A percentile compares a stretch with the other conserved stretches of the same genome.
phyloP scores from a whole-genome alignment of 2,888 invertebrate species.

The Erebia ligea region DNA sequence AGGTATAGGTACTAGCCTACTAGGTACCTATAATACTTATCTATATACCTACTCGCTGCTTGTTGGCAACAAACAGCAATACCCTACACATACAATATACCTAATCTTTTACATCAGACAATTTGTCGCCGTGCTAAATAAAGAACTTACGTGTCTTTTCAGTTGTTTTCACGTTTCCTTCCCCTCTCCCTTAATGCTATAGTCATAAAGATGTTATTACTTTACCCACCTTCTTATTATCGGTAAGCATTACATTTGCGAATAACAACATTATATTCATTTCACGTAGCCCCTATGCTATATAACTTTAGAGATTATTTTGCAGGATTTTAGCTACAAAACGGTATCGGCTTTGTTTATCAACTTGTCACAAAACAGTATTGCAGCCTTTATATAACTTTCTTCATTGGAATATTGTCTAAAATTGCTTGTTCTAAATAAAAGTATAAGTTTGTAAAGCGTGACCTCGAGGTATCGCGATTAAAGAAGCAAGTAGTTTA shows the following conservation, averaged over 20 bases:
- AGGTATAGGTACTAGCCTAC: no score
- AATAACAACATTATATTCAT: slow-evolving; percentile 15
- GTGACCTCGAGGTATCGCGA: slow-evolving; percentile 32
- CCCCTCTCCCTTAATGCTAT: slow-evolving; percentile 14
- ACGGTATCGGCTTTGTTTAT: slow-evolving; percentile 18
- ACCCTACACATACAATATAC: slow-evolving; percentile 1
- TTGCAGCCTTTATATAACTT: not conserved
- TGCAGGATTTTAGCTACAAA: slow-evolving; percentile 5
- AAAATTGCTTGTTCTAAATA: not conserved
- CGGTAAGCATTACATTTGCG: slow-evolving; percentile 24
- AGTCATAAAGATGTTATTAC: slow-evolving; percentile 24
- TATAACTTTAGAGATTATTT: not conserved
- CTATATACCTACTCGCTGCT: not conserved
- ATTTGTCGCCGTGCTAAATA: slow-evolving; percentile 36
- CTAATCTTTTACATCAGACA: slow-evolving; percentile 32
- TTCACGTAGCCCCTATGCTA: not conserved
- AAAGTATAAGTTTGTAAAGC: slow-evolving; percentile 4
- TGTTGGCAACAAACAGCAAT: not conserved
- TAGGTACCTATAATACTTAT: no score
- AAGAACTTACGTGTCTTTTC: slow-evolving; percentile 34
- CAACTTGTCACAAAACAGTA: slow-evolving; percentile 16
- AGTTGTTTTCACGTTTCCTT: slow-evolving; percentile 22
- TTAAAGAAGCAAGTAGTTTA: slow-evolving; percentile 21
- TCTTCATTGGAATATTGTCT: not conserved
- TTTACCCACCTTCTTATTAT: slow-evolving; percentile 18